phyloP scores from a whole-genome alignment of 2,888 invertebrate genomes.

The Dexiosoma caninum region DNA sequence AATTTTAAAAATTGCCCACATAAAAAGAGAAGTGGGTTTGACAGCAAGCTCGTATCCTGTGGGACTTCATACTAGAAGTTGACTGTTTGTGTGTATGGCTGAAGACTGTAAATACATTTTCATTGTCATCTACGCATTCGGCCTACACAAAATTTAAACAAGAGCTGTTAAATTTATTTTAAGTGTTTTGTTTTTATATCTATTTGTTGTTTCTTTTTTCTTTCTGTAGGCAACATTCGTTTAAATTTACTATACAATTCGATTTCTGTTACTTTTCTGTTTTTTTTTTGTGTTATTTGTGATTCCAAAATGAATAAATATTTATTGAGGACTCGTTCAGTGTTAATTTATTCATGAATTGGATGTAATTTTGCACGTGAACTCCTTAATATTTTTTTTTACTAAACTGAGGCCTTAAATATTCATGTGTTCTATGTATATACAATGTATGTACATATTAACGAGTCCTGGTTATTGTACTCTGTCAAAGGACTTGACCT shows the following conservation, averaged over 20 bases:
- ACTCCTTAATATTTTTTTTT: neutral
- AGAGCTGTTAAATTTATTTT: conserved; percentile 12
- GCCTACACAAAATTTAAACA: conserved; percentile 55
- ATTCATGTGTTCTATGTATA: neutral
- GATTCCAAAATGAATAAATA: conserved; percentile 15
- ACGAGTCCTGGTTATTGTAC: conserved; percentile 27
- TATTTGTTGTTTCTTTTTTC: neutral
- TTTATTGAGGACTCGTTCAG: conserved; percentile 24
- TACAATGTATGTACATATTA: no score
- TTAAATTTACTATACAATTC: conserved; percentile 25
- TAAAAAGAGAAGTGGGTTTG: neutral
- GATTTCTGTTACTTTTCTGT: neutral
- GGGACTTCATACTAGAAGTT: neutral
- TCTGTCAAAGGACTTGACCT: conserved; percentile 38
- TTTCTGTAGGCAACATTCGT: conserved; percentile 36
- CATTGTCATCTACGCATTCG: conserved; percentile 59
- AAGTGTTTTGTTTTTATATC: neutral
- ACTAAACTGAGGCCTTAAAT: neutral
- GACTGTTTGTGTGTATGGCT: neutral
- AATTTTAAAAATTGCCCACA: neutral
- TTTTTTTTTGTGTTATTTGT: neutral
- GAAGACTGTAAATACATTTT: conserved; percentile 19
- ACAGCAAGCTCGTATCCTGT: conserved; percentile 20
- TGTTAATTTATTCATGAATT: conserved; percentile 22
- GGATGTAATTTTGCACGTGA: neutral